Conservation (phyloP, 2,797 vertebrate species). For the Euphonia xanthogaster region DNA sequence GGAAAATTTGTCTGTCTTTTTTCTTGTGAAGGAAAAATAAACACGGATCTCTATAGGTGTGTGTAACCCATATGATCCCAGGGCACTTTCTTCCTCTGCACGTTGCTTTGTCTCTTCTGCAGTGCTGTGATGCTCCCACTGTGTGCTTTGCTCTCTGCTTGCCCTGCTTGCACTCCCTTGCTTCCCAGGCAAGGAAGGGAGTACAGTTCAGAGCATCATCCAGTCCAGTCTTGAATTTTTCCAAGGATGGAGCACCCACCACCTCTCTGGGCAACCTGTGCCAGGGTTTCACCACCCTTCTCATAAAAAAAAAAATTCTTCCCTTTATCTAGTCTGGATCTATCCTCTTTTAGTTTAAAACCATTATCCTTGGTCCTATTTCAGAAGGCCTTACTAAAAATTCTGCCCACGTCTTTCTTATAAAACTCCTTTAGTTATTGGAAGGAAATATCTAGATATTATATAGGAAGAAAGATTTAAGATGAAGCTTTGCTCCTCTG, state of each 20-base stretch:
- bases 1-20: background rate
- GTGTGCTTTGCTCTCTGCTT: background rate
- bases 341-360: background rate
- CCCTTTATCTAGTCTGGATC: background rate
- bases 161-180: background rate
- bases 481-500: background rate
- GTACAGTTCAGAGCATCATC: background rate
- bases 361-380: background rate
- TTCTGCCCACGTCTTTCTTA: background rate
- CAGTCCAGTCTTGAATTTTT: background rate
- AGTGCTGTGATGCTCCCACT: accelerated
- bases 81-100: background rate
- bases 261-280: background rate
- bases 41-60: background rate
- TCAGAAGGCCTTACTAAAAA: background rate
- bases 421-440: background rate
- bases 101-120: background rate
- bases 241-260: background rate
- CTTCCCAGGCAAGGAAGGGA: background rate
- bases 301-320: background rate
- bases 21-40: background rate
- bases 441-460: background rate
- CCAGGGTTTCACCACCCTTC: background rate
- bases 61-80: background rate
- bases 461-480: background rate